These are phyloP conservation scores for Mesorhabditis sp. DNA, from an alignment of 2,888 invertebrate species.

Conservation along the genomic window DNA sequence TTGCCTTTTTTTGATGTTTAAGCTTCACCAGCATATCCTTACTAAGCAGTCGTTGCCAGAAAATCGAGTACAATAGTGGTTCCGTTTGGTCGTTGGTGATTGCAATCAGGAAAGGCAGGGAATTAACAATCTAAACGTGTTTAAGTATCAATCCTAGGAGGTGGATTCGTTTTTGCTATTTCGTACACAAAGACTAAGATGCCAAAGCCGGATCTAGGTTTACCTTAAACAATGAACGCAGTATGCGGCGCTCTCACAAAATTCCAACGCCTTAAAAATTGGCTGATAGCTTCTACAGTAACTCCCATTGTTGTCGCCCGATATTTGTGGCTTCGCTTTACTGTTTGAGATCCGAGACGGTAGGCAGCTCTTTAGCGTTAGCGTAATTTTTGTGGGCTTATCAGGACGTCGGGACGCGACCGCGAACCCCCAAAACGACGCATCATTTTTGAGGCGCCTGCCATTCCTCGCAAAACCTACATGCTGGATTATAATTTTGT, in stretches of 20 bases:
- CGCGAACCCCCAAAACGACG: not conserved
- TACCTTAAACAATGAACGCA: not conserved
- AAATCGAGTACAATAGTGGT: conserved; percentile 41
- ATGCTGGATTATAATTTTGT: conserved; percentile 29
- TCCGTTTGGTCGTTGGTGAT: conserved; percentile 48
- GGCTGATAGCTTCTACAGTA: too few relatives aligned
- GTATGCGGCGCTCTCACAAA: too few relatives aligned
- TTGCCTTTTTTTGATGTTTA: not conserved
- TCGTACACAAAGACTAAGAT: not conserved
- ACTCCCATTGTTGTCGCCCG: too few relatives aligned
- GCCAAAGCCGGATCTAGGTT: not conserved
- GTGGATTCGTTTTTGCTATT: not conserved
- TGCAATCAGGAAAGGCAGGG: conserved; percentile 44
- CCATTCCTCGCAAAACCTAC: conserved; percentile 16
- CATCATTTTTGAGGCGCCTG: too few relatives aligned
- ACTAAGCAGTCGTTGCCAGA: conserved; percentile 40
- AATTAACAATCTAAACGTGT: conserved; percentile 21
- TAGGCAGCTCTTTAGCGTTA: too few relatives aligned
- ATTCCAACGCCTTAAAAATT: too few relatives aligned
- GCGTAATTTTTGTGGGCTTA: not conserved
- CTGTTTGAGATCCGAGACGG: too few relatives aligned
- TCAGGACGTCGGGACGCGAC: not conserved
- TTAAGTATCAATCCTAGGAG: not conserved
- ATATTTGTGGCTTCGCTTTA: too few relatives aligned
- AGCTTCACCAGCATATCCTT: conserved; percentile 23